Evolutionary conservation across 1,140 invertebrate species (phyloP), one percentile per base, ranked within the genome.

Genomic region (Bombyx mandarina): DNA sequence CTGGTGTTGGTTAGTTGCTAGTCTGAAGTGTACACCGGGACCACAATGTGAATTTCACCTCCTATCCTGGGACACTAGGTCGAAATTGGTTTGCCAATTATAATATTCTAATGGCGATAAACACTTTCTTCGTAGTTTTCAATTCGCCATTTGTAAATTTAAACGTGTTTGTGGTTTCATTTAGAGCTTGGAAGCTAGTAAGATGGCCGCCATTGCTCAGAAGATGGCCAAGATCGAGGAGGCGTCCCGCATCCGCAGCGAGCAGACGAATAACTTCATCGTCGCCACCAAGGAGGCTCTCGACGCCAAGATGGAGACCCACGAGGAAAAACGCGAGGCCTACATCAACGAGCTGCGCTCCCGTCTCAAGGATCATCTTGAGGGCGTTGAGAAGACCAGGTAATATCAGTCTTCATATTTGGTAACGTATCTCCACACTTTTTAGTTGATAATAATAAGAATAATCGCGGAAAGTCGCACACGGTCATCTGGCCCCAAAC

Each of bases 171-270:
- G 5, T 6, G 35, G 6, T 22, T 7, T 49, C 8, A 8, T 49
- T 43, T 53, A 94, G 94, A 94, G 93, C 61, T 82, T 97, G 79
- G 96, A 97, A 85, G 91, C 93, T 50, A 93, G 93, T 74, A 96
- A 95, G 82, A 91, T 97, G 80, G 94, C 94, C 7, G 91, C 92
- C 57, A 89, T 97, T 56, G 91, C 93, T 7, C 93, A 94, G 52
- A 93, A 96, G 78, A 91, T 96, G 86, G 91, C 90, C 47, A 95
- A 95, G 86, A 94, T 97, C 61, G 95, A 97, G 74, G 95, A 97
- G 69, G 95, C 94, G n/a, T 92, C 94, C 47, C 93, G 93, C 62
- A 97, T 97, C 86, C 94, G 93, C 67, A 94, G 95, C 78, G 95
- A 97, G 84, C 93, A 96, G 66, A 95, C 93, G 67, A 91, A 90